A percentile compares a stretch with the other conserved stretches of the same genome.
Evolutionary conservation across 1,140 invertebrate species (phyloP).

Genomic region (Drosophila prosaltans): DNA sequence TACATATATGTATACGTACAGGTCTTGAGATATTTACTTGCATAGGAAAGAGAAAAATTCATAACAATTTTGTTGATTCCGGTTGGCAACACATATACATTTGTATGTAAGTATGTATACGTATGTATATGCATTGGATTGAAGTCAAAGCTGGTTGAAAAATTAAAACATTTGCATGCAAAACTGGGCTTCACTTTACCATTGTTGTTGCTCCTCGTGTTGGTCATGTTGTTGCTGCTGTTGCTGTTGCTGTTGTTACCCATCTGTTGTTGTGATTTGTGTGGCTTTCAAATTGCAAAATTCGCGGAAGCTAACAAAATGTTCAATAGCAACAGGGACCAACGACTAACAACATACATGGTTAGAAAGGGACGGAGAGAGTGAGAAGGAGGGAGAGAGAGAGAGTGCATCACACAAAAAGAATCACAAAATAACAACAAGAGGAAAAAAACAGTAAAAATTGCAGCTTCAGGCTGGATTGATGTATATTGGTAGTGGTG

Average conservation of each 20-base stretch:
- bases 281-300: constrained; percentile 79
- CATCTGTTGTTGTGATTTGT: constrained; percentile 66
- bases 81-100: too few species aligned
- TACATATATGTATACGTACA: too few species aligned
- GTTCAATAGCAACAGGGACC: constrained; percentile 56
- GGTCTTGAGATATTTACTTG: too few species aligned
- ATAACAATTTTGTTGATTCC: too few species aligned
- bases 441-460: constrained; percentile 26
- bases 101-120: too few species aligned
- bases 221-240: constrained; percentile 33
- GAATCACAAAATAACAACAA: constrained; percentile 6
- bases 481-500: constrained; percentile 20
- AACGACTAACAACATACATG: not conserved
- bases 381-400: not conserved
- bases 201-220: constrained; percentile 5
- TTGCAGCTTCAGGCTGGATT: constrained; percentile 26
- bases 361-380: not conserved
- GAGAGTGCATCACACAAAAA: not conserved
- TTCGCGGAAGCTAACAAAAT: constrained; percentile 76
- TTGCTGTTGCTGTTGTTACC: constrained; percentile 35
- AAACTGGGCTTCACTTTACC: constrained; percentile 26
- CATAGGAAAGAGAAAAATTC: too few species aligned
- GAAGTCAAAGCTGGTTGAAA: constrained; percentile 6
- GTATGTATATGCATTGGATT: constrained; percentile 1
- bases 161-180: constrained; percentile 66